A percentile compares a stretch with the other conserved stretches of the same genome.
These are phyloP conservation scores for Xestobium rufovillosum DNA, from an alignment of 2,888 invertebrate genomes.

Conservation along the genomic window DNA sequence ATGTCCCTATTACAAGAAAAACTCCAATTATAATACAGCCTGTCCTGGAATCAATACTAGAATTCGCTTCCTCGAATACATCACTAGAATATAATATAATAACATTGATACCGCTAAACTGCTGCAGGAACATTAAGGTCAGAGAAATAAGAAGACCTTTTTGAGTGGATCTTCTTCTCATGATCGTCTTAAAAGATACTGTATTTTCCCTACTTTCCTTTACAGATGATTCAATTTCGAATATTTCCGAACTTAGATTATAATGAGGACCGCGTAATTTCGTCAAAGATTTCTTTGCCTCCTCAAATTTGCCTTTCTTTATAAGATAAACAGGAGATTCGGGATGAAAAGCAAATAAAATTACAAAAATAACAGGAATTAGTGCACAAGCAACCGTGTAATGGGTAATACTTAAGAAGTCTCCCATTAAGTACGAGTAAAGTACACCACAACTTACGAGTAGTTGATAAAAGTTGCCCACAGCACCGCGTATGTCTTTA, in stretches of 20 bases:
- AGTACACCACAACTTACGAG: slow-evolving; percentile 80
- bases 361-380: slow-evolving; percentile 60
- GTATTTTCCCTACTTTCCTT: slow-evolving; percentile 27
- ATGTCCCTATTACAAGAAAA: slow-evolving; percentile 72
- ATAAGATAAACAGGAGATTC: slow-evolving; percentile 74
- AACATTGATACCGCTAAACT: slow-evolving; percentile 76
- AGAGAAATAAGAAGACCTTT: slow-evolving; percentile 52
- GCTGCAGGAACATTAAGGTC: slow-evolving; percentile 84
- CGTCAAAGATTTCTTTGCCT: slow-evolving; percentile 60
- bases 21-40: slow-evolving; percentile 76
- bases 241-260: slow-evolving; percentile 58
- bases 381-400: slow-evolving; percentile 54
- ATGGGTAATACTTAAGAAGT: slow-evolving; percentile 36
- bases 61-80: slow-evolving; percentile 65
- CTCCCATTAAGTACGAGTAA: slow-evolving; percentile 64
- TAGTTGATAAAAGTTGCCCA: slow-evolving; percentile 84
- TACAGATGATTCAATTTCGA: slow-evolving; percentile 45
- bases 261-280: slow-evolving; percentile 65
- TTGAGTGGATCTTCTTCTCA: slow-evolving; percentile 15
- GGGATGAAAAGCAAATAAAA: slow-evolving; percentile 72
- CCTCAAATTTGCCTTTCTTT: slow-evolving; percentile 53
- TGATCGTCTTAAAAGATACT: slow-evolving; percentile 25
- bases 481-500: slow-evolving; percentile 70
- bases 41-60: slow-evolving; percentile 49
- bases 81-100: slow-evolving; percentile 70